Percentiles rank a stretch among this genome's conserved stretches.
Conservation (phyloP, 2,113 vertebrate genomes). For the Anarhynchus alexandrinus region DNA sequence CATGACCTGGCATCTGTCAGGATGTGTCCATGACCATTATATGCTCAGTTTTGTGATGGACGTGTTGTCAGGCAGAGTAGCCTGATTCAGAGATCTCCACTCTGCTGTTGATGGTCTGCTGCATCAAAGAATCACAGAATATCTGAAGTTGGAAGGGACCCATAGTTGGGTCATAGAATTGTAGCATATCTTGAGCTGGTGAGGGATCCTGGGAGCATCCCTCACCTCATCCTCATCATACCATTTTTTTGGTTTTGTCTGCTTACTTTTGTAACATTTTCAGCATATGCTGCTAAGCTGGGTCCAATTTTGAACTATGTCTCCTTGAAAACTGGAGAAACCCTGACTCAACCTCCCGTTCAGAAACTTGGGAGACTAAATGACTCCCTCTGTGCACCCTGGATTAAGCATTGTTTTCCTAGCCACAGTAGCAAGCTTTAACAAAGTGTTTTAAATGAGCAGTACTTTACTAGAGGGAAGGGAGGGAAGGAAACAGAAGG, state of each 20-base stretch:
- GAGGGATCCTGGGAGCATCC: background rate
- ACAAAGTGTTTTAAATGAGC: background rate
- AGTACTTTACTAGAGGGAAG: background rate
- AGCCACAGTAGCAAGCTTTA: background rate
- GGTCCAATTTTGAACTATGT: rapidly evolving
- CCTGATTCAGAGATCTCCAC: background rate
- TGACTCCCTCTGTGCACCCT: background rate
- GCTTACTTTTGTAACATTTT: background rate
- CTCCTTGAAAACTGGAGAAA: background rate
- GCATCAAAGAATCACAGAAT: background rate
- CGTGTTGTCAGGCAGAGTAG: background rate
- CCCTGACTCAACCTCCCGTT: background rate
- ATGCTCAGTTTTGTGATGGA: background rate
- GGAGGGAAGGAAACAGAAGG: background rate
- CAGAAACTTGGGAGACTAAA: background rate
- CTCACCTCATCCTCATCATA: background rate
- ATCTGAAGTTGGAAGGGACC: background rate
- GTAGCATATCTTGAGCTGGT: background rate
- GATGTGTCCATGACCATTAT: background rate
- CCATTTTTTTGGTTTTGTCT: background rate
- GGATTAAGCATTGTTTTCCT: background rate
- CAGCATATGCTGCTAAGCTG: background rate
- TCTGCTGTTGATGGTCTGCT: background rate
- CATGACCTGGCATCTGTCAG: background rate
- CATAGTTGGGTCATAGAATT: background rate